These are phyloP conservation scores for Erythrocebus patas DNA, from an alignment of 2,113 vertebrate genomes.

Conservation along the genomic window DNA sequence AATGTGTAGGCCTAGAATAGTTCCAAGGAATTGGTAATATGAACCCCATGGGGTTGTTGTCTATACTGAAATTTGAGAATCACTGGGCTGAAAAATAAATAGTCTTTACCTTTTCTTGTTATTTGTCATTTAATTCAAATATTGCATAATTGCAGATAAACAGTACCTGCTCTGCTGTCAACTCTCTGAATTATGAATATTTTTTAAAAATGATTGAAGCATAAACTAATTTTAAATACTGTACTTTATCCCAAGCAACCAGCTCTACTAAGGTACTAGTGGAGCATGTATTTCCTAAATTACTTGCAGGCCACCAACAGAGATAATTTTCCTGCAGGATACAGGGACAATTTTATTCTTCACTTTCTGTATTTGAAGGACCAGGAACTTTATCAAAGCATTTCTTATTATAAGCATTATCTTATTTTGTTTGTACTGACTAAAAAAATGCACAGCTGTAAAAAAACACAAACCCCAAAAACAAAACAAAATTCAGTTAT, in stretches of 20 bases:
- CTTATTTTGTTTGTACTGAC: conserved; percentile 27
- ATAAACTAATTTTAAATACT: conserved; percentile 33
- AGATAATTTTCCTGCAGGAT: conserved; percentile 15
- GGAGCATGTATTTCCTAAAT: not conserved
- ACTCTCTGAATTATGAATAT: not conserved
- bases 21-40: not conserved
- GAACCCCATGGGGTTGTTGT: not conserved
- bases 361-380: not conserved
- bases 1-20: not conserved
- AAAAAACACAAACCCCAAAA: not conserved
- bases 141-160: conserved; percentile 33
- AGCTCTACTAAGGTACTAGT: not conserved
- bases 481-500: not conserved
- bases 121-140: conserved; percentile 47
- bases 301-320: not conserved
- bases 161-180: not conserved
- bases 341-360: not conserved
- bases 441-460: not conserved
- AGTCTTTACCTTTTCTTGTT: not conserved
- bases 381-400: not conserved
- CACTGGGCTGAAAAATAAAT: not conserved
- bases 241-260: conserved; percentile 12
- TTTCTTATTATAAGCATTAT: not conserved
- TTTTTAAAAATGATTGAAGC: conserved; percentile 31
- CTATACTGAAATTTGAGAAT: not conserved